phyloP scores from a whole-genome alignment of 2,113 vertebrate genomes.

The Sinocyclocheilus anophthalmus region DNA sequence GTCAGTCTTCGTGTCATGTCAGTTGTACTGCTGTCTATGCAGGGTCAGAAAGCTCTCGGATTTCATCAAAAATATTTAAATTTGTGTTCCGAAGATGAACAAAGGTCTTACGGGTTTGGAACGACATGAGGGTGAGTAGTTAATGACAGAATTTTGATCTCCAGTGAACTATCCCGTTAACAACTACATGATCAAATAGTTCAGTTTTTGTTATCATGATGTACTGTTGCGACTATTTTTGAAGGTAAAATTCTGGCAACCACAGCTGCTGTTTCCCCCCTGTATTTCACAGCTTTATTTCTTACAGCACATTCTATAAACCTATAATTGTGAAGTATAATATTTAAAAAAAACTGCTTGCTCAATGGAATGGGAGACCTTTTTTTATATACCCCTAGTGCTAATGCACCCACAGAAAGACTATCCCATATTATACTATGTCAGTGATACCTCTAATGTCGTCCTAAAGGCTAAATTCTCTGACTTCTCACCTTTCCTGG shows the following conservation, averaged over 20 bases:
- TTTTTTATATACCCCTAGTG: neutral
- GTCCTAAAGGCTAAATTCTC: conserved; percentile 27
- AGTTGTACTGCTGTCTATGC: neutral
- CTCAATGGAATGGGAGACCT: neutral
- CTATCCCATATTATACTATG: neutral
- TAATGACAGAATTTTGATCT: no score
- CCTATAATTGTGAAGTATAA: neutral
- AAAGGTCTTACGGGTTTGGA: no score
- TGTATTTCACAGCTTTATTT: neutral
- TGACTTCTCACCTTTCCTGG: conserved; percentile 86
- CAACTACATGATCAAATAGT: neutral
- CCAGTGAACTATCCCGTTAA: neutral
- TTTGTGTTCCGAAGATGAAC: no score
- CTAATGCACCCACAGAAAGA: conserved; percentile 11
- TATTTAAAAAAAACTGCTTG: neutral
- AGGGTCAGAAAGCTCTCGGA: neutral
- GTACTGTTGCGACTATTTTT: no score
- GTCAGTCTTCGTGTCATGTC: no score
- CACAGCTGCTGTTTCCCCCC: neutral
- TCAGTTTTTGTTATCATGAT: neutral
- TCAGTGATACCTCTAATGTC: conserved; percentile 33
- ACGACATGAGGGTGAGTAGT: no score
- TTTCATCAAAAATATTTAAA: neutral
- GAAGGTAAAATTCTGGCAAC: neutral
- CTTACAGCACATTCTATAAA: neutral